Percentiles rank a stretch among this genome's conserved stretches.
Conservation (phyloP, 30 jellyfish, hydroid and myxozoan species). For the Pseudorhiza aurosa region DNA sequence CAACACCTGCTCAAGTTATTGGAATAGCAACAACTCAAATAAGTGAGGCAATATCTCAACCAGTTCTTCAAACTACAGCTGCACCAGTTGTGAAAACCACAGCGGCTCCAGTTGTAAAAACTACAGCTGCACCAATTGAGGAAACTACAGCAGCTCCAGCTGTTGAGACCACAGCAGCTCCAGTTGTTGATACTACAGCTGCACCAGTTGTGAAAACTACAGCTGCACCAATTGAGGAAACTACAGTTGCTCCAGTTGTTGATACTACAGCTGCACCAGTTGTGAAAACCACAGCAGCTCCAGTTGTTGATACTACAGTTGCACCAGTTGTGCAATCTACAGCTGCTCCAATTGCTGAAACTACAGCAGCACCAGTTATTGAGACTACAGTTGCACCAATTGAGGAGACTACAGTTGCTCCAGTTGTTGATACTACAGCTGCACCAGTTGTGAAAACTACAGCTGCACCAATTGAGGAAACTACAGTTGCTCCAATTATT, state of each 20-base stretch:
- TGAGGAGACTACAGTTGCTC: slow-evolving; percentile 43
- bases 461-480: slow-evolving; percentile 31
- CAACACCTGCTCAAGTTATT: not conserved
- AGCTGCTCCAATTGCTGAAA: slow-evolving; percentile 2
- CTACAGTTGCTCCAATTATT: slow-evolving; percentile 38
- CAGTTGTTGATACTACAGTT: slow-evolving; percentile 28
- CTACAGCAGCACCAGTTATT: slow-evolving; percentile 22
- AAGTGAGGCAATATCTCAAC: slow-evolving; percentile 5
- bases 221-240: slow-evolving; percentile 33
- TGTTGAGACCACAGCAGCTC: slow-evolving; percentile 23
- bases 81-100: slow-evolving; percentile 31
- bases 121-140: slow-evolving; percentile 33
- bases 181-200: slow-evolving; percentile 39
- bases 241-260: slow-evolving; percentile 10
- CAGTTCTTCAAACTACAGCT: slow-evolving; percentile 33
- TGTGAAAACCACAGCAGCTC: slow-evolving; percentile 21
- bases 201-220: slow-evolving; percentile 51
- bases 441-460: slow-evolving; percentile 42
- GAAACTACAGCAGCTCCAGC: slow-evolving; percentile 58
- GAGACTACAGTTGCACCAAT: slow-evolving; percentile 25
- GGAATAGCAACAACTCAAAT: not conserved
- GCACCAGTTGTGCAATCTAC: slow-evolving; percentile 38
- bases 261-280: slow-evolving; percentile 36
- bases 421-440: slow-evolving; percentile 45
- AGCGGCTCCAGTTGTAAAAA: slow-evolving; percentile 33